Evolutionary conservation across 2,888 invertebrate genomes (phyloP).

Genomic region (Cremastinae sp.): DNA sequence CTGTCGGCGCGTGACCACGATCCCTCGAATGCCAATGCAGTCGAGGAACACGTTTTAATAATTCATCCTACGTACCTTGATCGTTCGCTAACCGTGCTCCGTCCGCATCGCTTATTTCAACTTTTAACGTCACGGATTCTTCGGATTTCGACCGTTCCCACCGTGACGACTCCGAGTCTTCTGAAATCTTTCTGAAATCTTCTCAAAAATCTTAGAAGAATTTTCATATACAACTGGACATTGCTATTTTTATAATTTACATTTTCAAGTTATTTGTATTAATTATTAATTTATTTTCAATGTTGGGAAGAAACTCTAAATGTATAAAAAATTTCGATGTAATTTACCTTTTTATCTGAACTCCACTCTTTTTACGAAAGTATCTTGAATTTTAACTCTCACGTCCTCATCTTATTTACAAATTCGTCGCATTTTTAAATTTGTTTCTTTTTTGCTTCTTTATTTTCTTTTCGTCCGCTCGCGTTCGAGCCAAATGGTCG

Average conservation of each 20-base stretch:
- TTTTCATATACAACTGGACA: too few relatives aligned
- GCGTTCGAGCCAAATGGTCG: conserved; percentile 55
- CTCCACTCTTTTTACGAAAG: too few relatives aligned
- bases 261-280: too few relatives aligned
- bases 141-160: conserved; percentile 6
- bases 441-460: conserved; percentile 1
- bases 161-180: not conserved
- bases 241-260: too few relatives aligned
- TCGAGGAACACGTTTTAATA: conserved; percentile 19
- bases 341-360: too few relatives aligned
- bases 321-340: too few relatives aligned
- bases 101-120: not conserved
- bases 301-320: too few relatives aligned
- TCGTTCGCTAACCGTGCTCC: conserved; percentile 47
- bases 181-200: too few relatives aligned
- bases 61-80: conserved; percentile 43
- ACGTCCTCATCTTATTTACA: too few relatives aligned
- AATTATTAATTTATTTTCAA: too few relatives aligned
- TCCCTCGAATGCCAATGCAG: conserved; percentile 46
- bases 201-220: not conserved
- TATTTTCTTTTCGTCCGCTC: conserved; percentile 10
- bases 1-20: conserved; percentile 42
- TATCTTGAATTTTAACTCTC: too few relatives aligned
- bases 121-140: conserved; percentile 3
- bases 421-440: not conserved